These are phyloP conservation scores for Phenganax marumi DNA, from an alignment of 92 coral and sea anemone species.

Conservation along the genomic window DNA sequence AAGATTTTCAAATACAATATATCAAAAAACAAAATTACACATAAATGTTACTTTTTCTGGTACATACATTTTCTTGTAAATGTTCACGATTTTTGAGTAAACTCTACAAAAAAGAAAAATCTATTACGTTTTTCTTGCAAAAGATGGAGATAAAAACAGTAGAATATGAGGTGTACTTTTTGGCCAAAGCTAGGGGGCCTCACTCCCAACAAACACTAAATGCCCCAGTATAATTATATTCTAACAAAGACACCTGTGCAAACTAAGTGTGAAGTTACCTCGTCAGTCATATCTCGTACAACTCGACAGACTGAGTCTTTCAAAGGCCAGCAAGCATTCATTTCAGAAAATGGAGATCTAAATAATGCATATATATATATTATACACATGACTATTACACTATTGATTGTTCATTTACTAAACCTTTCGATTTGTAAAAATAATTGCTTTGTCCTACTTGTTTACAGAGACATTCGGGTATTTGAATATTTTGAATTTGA, in stretches of 20 bases:
- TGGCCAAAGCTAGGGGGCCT: too few relatives aligned
- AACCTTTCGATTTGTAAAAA: too few relatives aligned
- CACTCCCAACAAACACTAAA: too few relatives aligned
- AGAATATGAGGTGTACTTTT: too few relatives aligned
- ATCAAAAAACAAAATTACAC: not conserved
- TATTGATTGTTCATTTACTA: too few relatives aligned
- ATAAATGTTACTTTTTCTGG: not conserved
- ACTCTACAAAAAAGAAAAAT: constrained; percentile 15
- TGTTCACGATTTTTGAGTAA: constrained; percentile 27
- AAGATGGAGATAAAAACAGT: not conserved
- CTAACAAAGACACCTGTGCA: too few relatives aligned
- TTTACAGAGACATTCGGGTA: too few relatives aligned
- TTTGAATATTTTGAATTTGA: too few relatives aligned
- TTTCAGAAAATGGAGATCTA: constrained; percentile 42
- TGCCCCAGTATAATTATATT: too few relatives aligned
- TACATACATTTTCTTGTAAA: constrained; percentile 38
- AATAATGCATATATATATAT: not conserved
- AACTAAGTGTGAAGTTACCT: not conserved
- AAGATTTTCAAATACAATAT: not conserved
- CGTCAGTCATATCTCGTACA: constrained; percentile 46
- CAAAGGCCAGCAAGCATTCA: constrained; percentile 46
- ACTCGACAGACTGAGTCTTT: constrained; percentile 43
- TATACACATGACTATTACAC: not conserved
- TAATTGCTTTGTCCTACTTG: too few relatives aligned
- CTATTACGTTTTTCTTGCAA: not conserved